Percentiles rank a stretch among this genome's conserved stretches.
Evolutionary conservation across 1,140 invertebrate species (phyloP).

Genomic region (Heliconius himera): DNA sequence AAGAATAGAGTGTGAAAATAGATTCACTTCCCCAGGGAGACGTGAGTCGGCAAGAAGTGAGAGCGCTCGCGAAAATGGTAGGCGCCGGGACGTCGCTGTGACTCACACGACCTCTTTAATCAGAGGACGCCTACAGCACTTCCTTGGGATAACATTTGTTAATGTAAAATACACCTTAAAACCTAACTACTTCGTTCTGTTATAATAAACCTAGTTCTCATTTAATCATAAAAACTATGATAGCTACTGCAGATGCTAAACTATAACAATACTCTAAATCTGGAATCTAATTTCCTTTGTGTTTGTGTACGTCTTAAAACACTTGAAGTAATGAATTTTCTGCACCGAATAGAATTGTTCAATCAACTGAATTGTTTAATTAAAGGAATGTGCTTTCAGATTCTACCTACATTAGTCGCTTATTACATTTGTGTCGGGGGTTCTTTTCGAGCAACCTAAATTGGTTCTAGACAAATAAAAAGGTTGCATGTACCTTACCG

Average conservation of each 20-base stretch:
- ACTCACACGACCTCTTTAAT: slow-evolving; percentile 70
- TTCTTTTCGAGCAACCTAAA: background rate
- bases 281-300: slow-evolving; percentile 40
- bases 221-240: slow-evolving; percentile 43
- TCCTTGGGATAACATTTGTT: slow-evolving; percentile 46
- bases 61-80: slow-evolving; percentile 51
- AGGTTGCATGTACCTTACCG: background rate
- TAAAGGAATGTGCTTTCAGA: slow-evolving; percentile 4
- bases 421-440: background rate
- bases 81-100: slow-evolving; percentile 68
- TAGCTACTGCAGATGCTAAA: slow-evolving; percentile 43
- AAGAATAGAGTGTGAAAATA: slow-evolving; percentile 57
- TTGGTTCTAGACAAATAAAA: slow-evolving; percentile 12
- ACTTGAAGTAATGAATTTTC: slow-evolving; percentile 18
- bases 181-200: background rate
- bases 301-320: slow-evolving; percentile 28
- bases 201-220: slow-evolving; percentile 17
- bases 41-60: slow-evolving; percentile 46
- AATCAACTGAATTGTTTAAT: slow-evolving; percentile 9
- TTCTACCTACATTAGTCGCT: slow-evolving; percentile 5
- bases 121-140: slow-evolving; percentile 51
- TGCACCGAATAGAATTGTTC: slow-evolving; percentile 21
- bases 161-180: slow-evolving; percentile 47
- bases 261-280: slow-evolving; percentile 47
- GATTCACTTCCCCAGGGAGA: slow-evolving; percentile 55